phyloP scores from a whole-genome alignment of 2,888 invertebrate genomes.

The Microctonus aethiopoides region DNA sequence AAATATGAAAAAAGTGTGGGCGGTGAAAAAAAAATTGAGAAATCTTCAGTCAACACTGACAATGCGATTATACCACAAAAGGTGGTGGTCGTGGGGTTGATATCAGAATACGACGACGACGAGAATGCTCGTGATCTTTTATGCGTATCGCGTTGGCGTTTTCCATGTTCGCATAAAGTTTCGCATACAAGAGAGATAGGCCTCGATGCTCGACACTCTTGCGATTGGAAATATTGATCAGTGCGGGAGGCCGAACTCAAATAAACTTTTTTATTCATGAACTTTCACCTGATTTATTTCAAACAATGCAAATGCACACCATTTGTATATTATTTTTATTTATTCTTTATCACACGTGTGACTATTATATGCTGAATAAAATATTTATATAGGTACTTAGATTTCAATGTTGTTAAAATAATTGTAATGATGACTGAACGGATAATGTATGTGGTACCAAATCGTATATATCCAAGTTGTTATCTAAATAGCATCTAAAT shows the following conservation, averaged over 20 bases:
- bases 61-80: slow-evolving; percentile 32
- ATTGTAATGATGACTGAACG: not conserved
- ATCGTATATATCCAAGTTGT: not conserved
- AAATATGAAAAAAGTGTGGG: not conserved
- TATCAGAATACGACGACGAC: slow-evolving; percentile 39
- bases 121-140: slow-evolving; percentile 50
- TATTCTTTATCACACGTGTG: not conserved
- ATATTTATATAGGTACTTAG: slow-evolving; percentile 45
- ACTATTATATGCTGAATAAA: not conserved
- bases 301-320: not conserved
- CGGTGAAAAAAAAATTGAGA: not conserved
- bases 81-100: slow-evolving; percentile 22
- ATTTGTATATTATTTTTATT: not conserved
- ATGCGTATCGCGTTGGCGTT: slow-evolving; percentile 56
- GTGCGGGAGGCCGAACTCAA: slow-evolving; percentile 31
- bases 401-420: slow-evolving; percentile 42
- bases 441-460: not conserved
- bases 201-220: slow-evolving; percentile 45
- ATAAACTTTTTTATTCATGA: slow-evolving; percentile 3
- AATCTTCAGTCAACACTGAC: slow-evolving; percentile 30
- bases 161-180: slow-evolving; percentile 53
- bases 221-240: slow-evolving; percentile 55
- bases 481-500: slow-evolving; percentile 66
- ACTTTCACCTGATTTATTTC: slow-evolving; percentile 8
- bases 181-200: slow-evolving; percentile 44